A percentile compares a stretch with the other conserved stretches of the same genome.
Conservation (phyloP, 1,140 invertebrate species). For the Drosophila kohkoa region DNA sequence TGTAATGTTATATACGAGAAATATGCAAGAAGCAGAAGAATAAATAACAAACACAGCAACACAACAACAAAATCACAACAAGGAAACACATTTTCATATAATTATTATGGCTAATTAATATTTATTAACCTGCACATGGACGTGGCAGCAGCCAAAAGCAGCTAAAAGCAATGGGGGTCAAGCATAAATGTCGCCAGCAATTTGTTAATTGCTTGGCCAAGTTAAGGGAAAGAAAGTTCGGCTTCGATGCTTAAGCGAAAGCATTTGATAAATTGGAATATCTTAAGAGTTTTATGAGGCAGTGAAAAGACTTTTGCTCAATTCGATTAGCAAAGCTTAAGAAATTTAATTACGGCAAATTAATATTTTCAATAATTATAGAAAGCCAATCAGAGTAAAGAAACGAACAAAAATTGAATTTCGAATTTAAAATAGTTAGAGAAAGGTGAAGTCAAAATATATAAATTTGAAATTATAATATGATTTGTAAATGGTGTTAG, state of each 20-base stretch:
- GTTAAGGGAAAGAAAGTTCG: not conserved
- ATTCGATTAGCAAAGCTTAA: too few relatives aligned
- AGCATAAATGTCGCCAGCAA: not conserved
- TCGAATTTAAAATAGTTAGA: too few relatives aligned
- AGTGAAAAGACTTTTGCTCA: too few relatives aligned
- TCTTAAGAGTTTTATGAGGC: too few relatives aligned
- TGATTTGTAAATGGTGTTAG: too few relatives aligned
- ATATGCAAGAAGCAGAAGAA: constrained; percentile 23
- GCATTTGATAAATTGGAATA: not conserved
- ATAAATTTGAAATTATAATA: too few relatives aligned
- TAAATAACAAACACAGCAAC: constrained; percentile 27
- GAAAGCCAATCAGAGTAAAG: too few relatives aligned
- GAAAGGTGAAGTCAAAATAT: too few relatives aligned
- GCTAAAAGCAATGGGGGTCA: constrained; percentile 3
- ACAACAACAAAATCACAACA: constrained; percentile 16
- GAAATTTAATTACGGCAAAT: too few relatives aligned
- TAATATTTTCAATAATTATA: too few relatives aligned
- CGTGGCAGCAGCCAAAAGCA: not conserved
- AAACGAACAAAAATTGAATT: too few relatives aligned
- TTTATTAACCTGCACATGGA: constrained; percentile 57
- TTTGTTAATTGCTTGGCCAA: not conserved
- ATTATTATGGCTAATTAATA: constrained; percentile 79
- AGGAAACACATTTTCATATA: constrained; percentile 58
- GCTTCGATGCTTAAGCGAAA: not conserved
- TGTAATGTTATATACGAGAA: constrained; percentile 13